phyloP scores from a whole-genome alignment of 2,113 vertebrate species.

The Eidolon helvum region DNA sequence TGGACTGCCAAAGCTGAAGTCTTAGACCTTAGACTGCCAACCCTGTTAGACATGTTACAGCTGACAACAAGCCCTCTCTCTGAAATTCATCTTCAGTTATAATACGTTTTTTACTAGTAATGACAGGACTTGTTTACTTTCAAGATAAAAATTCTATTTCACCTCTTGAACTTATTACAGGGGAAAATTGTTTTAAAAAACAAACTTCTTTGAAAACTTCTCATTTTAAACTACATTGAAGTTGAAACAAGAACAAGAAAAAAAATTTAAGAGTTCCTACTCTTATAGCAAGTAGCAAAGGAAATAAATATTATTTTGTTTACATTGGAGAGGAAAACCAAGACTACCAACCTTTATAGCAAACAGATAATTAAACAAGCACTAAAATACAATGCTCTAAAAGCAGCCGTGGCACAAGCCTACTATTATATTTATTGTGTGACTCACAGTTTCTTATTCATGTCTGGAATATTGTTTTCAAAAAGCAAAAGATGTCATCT shows the following conservation, averaged over 20 bases:
- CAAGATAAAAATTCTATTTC: constrained; percentile 12
- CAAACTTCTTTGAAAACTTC: background rate
- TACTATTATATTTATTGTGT: constrained; percentile 69
- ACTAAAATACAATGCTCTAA: constrained; percentile 60
- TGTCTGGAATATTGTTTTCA: constrained; percentile 67
- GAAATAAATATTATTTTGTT: constrained; percentile 72
- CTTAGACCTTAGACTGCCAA: background rate
- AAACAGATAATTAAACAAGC: constrained; percentile 71
- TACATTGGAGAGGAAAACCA: constrained; percentile 46
- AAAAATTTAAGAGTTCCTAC: background rate
- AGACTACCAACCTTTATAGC: constrained; percentile 57
- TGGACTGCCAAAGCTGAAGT: background rate
- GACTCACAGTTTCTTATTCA: constrained; percentile 65
- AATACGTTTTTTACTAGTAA: background rate
- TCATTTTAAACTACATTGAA: constrained; percentile 6
- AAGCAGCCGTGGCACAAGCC: constrained; percentile 35
- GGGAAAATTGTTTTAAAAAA: background rate
- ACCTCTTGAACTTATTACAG: background rate
- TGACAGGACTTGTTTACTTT: background rate
- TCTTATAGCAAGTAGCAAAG: background rate
- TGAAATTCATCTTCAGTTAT: background rate
- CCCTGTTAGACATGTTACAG: background rate
- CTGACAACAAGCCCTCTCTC: background rate
- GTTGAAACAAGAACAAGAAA: background rate
- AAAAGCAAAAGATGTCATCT: constrained; percentile 55